These are phyloP conservation scores for Squalus acanthias DNA, from an alignment of 2,797 vertebrate genomes.

Conservation along the genomic window DNA sequence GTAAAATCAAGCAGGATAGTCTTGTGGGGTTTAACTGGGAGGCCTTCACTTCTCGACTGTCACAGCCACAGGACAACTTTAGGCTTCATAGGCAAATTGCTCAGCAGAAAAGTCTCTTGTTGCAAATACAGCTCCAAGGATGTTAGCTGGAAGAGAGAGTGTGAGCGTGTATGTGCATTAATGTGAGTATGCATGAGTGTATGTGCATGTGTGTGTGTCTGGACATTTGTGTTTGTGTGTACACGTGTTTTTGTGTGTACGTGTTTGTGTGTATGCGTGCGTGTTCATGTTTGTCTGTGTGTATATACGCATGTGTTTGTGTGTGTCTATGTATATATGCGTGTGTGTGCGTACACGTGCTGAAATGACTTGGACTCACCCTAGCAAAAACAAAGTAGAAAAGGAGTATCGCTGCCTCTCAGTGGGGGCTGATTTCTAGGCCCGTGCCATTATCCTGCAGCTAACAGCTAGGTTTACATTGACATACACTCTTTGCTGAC, in stretches of 20 bases:
- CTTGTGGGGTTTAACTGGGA: conserved; percentile 20
- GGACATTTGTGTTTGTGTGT: not conserved
- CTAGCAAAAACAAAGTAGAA: not conserved
- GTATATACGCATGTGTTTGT: not conserved
- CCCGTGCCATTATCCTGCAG: not conserved
- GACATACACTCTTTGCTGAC: not conserved
- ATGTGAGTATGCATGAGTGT: not conserved
- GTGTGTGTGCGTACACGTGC: not conserved
- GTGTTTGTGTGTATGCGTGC: not conserved
- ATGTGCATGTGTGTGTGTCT: not conserved
- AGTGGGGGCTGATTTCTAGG: not conserved
- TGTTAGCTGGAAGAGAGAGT: not conserved
- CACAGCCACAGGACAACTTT: not conserved
- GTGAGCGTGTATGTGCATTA: not conserved
- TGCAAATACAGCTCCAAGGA: not conserved
- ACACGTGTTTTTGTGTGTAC: not conserved
- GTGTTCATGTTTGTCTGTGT: not conserved
- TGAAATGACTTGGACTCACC: not conserved
- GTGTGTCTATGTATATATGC: not conserved
- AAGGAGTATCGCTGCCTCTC: not conserved
- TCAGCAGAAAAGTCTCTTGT: not conserved
- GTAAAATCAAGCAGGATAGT: conserved; percentile 32
- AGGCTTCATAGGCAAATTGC: not conserved
- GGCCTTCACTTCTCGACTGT: not conserved
- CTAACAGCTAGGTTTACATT: not conserved